These are phyloP conservation scores for Lapara coniferarum DNA, from an alignment of 2,888 invertebrate species.

Conservation along the genomic window DNA sequence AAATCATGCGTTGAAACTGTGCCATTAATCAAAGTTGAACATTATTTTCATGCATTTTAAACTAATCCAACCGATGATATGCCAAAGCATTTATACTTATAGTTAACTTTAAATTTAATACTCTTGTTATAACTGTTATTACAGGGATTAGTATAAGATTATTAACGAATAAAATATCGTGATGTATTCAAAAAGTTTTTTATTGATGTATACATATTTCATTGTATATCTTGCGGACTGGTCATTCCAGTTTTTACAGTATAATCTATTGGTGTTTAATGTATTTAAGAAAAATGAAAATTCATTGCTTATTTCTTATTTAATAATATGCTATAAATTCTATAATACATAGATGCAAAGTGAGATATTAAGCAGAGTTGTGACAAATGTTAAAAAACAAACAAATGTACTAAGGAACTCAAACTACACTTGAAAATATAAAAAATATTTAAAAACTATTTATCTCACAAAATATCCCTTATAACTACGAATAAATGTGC, in stretches of 20 bases:
- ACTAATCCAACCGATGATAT: conserved; percentile 46
- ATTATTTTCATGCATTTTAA: conserved; percentile 32
- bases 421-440: not conserved
- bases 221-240: not conserved
- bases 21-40: conserved; percentile 23
- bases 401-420: not conserved
- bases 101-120: conserved; percentile 45
- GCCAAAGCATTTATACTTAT: conserved; percentile 63
- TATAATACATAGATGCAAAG: not conserved
- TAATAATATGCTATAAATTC: not conserved
- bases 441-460: not conserved
- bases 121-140: conserved; percentile 40
- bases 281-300: not conserved
- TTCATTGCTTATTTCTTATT: conserved; percentile 1
- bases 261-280: not conserved
- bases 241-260: not conserved
- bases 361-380: not conserved
- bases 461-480: not conserved
- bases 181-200: conserved; percentile 30
- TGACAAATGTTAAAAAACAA: not conserved
- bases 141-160: conserved; percentile 58
- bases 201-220: conserved; percentile 14
- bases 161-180: conserved; percentile 42
- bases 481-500: not conserved
- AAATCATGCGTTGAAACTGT: conserved; percentile 6